Base-by-base conservation (phyloP, 2,888 invertebrate genomes). In the Andrena marginata region DNA sequence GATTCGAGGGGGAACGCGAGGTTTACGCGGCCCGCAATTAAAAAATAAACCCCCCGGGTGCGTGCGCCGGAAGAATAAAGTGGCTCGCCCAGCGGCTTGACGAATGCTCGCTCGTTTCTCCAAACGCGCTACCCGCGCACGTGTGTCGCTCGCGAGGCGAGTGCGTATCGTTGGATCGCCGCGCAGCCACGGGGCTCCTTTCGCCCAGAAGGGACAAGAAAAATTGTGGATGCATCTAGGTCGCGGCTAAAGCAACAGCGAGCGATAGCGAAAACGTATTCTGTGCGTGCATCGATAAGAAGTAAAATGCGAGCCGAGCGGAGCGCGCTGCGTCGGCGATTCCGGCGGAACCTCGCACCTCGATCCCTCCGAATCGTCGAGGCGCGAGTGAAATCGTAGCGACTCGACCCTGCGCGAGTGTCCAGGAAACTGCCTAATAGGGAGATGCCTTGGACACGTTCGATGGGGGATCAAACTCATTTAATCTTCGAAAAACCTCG, bases 141-240 rank as follows among this genome's bases (percentile, higher is more conserved):
- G 20, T 20, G 10, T 26, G 10, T 56, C 54, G 54, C 54, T 56
- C 56, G 56, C 56, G 10, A 68, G 26, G 59, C 70, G 26, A 59
- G 82, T 81, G 82, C 77, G 87, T 89, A 89, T 90, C 90, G 88
- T 84, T 81, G 86, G 75, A 87, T 89, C 88, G 82, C 80, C 78
- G 77, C 82, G 85, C 84, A 75, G 65, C 56, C 73, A 60, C 74
- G 72, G 31, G 64, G 65, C 84, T 60, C 70, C 67, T 77, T 62
- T 68, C 77, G 86, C 87, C 84, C 84, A 82, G 63, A 62, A 10
- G 62, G 65, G 74, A 62, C 75, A 48, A 77, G 86, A 91, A 92
- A 91, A 91, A 91, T 92, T 89, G 86, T 82, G 85, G 86, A 87
- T 89, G 91, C 91, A 93, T 92, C 88, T 93, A 90, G 93, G 93